Conservation (phyloP, 2,113 vertebrate species). For the Caranx melampygus region DNA sequence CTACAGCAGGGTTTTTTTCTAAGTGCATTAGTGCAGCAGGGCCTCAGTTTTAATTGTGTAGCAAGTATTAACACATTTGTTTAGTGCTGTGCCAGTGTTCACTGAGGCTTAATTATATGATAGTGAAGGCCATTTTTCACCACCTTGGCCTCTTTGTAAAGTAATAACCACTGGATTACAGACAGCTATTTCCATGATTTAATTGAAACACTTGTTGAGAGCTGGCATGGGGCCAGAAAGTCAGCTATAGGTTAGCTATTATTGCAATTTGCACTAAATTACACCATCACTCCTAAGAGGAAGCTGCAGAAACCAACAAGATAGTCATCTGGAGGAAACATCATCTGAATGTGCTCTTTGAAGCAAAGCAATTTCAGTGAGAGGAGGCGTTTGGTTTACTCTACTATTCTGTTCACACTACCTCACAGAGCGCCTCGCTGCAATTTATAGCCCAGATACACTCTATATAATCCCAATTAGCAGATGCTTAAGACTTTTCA, state of each 20-base stretch:
- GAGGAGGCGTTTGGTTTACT: conserved; percentile 38
- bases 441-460: conserved; percentile 77
- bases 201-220: conserved; percentile 49
- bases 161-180: conserved; percentile 63
- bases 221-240: conserved; percentile 34
- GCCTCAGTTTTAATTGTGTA: conserved; percentile 70
- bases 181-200: conserved; percentile 54
- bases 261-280: conserved; percentile 40
- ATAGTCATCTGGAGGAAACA: conserved; percentile 8
- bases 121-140: conserved; percentile 65
- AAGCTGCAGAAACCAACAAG: conserved; percentile 18
- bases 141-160: conserved; percentile 55
- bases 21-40: conserved; percentile 65
- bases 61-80: conserved; percentile 73
- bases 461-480: conserved; percentile 79
- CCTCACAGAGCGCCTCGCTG: conserved; percentile 42
- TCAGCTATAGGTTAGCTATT: conserved; percentile 17
- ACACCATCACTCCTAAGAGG: conserved; percentile 18
- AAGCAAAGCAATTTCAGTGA: conserved; percentile 25
- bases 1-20: conserved; percentile 59
- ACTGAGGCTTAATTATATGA: conserved; percentile 69
- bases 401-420: conserved; percentile 60
- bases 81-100: conserved; percentile 61
- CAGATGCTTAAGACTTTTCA: conserved; percentile 76
- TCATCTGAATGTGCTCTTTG: conserved; percentile 1